Conservation (phyloP, 2,797 vertebrate genomes). For the Hapalemur alaotrensis region DNA sequence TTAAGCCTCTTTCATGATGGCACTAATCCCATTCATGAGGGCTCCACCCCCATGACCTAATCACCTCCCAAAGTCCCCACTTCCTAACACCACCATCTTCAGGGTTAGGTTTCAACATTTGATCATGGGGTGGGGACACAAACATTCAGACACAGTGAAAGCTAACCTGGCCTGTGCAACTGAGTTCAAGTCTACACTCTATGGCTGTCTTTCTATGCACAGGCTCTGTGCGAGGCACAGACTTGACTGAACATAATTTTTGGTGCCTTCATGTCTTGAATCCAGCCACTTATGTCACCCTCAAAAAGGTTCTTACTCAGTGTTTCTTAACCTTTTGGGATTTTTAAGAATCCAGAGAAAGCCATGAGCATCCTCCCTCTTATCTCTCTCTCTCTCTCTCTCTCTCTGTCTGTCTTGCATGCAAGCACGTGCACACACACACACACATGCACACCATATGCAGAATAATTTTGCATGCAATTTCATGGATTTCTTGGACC, state of each 20-base stretch:
- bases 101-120: not conserved
- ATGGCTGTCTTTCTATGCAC: rapidly evolving
- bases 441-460: no score
- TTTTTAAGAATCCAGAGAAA: not conserved
- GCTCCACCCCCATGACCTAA: not conserved
- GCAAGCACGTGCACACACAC: no score
- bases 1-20: not conserved
- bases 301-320: not conserved
- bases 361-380: not conserved
- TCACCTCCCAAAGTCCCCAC: not conserved
- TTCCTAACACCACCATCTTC: not conserved
- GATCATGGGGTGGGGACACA: no score
- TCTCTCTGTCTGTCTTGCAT: not conserved
- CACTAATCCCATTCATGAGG: not conserved
- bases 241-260: rapidly evolving
- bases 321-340: not conserved
- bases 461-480: not conserved
- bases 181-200: rapidly evolving
- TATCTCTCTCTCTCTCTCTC: no score
- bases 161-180: not conserved
- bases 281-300: not conserved
- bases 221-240: not conserved
- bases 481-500: not conserved
- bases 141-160: not conserved
- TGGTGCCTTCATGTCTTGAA: not conserved